Evolutionary conservation across 2,888 invertebrate genomes (phyloP).

Genomic region (Melipona bicolor): DNA sequence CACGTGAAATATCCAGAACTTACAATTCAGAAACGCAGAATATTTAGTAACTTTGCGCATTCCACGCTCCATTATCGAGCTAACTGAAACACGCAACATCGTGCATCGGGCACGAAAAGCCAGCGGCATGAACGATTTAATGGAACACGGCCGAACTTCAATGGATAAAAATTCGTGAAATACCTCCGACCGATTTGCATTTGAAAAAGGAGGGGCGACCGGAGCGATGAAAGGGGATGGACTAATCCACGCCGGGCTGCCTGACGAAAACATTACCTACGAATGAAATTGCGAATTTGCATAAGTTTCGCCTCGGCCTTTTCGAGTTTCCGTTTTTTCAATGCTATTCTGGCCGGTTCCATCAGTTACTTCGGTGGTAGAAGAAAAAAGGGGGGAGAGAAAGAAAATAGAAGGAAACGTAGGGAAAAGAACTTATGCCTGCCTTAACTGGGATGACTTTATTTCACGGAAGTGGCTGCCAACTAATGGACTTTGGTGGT

Average conservation of each 20-base stretch:
- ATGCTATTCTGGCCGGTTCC: slow-evolving; percentile 5
- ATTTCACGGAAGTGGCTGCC: slow-evolving; percentile 19
- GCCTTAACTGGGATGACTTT: slow-evolving; percentile 17
- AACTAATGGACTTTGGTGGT: slow-evolving; percentile 54
- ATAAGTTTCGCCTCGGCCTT: slow-evolving; percentile 53
- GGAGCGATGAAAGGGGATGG: slow-evolving; percentile 26
- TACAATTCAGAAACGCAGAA: too few relatives aligned
- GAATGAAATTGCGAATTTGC: slow-evolving; percentile 61
- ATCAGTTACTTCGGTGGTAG: slow-evolving; percentile 3
- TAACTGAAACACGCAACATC: background rate
- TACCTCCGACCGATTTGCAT: slow-evolving; percentile 56
- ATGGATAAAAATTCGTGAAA: slow-evolving; percentile 40
- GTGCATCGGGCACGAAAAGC: too few relatives aligned
- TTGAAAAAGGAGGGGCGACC: slow-evolving; percentile 48
- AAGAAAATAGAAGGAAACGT: background rate
- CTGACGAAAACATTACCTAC: slow-evolving; percentile 60
- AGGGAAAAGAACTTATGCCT: slow-evolving; percentile 2
- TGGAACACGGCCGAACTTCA: slow-evolving; percentile 5
- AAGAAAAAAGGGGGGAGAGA: background rate
- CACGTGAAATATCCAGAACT: too few relatives aligned
- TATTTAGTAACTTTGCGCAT: too few relatives aligned
- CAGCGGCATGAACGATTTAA: background rate
- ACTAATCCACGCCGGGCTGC: slow-evolving; percentile 22
- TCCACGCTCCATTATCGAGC: too few relatives aligned
- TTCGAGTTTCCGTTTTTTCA: slow-evolving; percentile 32